Conservation (phyloP, 53 echinoderm and acorn worm species). For the Paracentrotus lividus region DNA sequence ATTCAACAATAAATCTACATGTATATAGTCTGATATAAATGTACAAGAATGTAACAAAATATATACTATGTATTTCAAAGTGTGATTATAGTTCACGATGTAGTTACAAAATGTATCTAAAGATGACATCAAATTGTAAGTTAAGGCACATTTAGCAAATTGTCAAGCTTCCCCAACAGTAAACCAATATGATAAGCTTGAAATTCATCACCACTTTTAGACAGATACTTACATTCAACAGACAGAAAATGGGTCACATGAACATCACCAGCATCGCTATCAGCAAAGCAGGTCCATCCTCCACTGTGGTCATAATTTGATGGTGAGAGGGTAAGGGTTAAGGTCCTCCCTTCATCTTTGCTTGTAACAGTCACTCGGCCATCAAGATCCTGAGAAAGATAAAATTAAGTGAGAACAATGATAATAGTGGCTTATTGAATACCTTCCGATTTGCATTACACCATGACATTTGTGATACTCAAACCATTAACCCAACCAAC, state of each 20-base stretch:
- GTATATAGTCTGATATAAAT: too few relatives aligned
- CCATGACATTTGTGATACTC: too few relatives aligned
- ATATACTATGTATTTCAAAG: too few relatives aligned
- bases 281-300: constrained; percentile 85
- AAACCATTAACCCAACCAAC: background rate
- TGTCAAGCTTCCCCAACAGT: too few relatives aligned
- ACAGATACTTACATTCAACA: constrained; percentile 83
- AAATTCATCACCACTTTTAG: background rate
- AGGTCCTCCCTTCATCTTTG: background rate
- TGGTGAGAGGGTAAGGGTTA: constrained; percentile 15
- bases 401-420: too few relatives aligned
- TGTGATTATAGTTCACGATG: too few relatives aligned
- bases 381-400: constrained; percentile 16
- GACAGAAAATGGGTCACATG: constrained; percentile 71
- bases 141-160: too few relatives aligned
- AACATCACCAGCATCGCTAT: constrained; percentile 85
- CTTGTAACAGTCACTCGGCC: constrained; percentile 1
- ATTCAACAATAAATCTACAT: too few relatives aligned
- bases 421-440: too few relatives aligned
- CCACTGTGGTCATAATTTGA: constrained; percentile 71
- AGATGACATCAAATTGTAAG: background rate
- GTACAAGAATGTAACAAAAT: too few relatives aligned
- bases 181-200: too few relatives aligned
- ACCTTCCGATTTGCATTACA: too few relatives aligned
- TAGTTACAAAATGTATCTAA: background rate